A percentile compares a stretch with the other conserved stretches of the same genome.
Conservation (phyloP, 2,888 invertebrate genomes). For the Lacanobia oleracea region DNA sequence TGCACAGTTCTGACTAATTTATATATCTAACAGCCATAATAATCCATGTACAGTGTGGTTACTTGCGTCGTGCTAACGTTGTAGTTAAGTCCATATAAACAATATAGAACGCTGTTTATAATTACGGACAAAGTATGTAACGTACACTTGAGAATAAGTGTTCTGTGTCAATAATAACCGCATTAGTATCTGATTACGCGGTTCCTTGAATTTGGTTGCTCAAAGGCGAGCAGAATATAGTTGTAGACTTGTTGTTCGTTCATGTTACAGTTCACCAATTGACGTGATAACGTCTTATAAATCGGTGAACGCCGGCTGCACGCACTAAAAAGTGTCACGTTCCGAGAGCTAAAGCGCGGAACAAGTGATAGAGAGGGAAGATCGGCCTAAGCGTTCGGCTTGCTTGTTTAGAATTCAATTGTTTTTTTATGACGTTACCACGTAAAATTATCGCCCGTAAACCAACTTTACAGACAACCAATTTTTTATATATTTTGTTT, state of each 20-base stretch:
- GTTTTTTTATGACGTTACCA: too few species aligned
- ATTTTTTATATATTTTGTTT: neutral
- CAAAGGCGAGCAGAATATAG: conserved; percentile 20
- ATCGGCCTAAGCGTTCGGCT: too few species aligned
- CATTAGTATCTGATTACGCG: conserved; percentile 65
- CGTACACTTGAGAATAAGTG: conserved; percentile 63
- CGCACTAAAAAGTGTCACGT: too few species aligned
- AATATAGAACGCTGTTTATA: conserved; percentile 24
- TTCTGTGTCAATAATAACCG: conserved; percentile 67
- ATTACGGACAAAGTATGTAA: conserved; percentile 53
- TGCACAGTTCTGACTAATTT: conserved; percentile 25
- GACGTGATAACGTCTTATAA: too few species aligned
- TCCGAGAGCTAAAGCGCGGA: too few species aligned
- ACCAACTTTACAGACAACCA: too few species aligned
- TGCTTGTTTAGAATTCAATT: too few species aligned
- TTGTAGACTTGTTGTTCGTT: conserved; percentile 24
- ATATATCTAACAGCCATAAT: conserved; percentile 28
- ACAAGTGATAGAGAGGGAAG: too few species aligned
- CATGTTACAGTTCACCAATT: conserved; percentile 22
- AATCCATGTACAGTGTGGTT: conserved; percentile 9
- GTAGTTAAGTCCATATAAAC: conserved; percentile 5
- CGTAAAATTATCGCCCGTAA: too few species aligned
- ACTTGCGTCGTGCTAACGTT: too few species aligned
- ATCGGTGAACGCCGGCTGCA: too few species aligned
- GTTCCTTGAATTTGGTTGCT: conserved; percentile 68